Base-by-base conservation (phyloP, 2,888 invertebrate species). In the Osmoderma eremita region DNA sequence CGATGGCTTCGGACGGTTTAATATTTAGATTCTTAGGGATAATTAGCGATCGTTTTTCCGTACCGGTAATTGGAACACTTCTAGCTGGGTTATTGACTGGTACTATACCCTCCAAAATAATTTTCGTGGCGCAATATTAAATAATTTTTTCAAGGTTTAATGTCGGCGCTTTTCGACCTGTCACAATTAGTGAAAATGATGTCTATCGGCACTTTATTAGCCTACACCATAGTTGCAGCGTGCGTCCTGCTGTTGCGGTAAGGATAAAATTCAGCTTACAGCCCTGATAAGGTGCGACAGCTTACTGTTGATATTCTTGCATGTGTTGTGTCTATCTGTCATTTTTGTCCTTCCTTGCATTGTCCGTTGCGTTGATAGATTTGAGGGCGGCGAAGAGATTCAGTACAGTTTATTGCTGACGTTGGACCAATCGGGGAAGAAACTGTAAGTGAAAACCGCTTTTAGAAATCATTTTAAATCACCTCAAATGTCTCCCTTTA, bases 141-240 rank as follows among this genome's bases (percentile, higher is more conserved):
- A 30, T 6, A 30, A 10, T 5, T 1, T 30, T 30, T 30, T 30
- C 30, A 30, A 90, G 94, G 92, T 15, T 65, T 90, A 2, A 94
- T 97, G 91, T 93, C 96, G 0, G 85, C 93, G 0, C 79, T 96
- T 13, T 95, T 97, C 81, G 91, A 97, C 82, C 84, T 97, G 68
- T 88, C 93, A 69, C 95, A 96, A 78, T 84, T 97, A 67, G 95
- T 97, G 69, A 95, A 97, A 77, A 97, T 97, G 92, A 95, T 97
- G 94, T 96, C 96, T 8, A 97, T 97, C 75, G 94, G 94, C 10
- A 95, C 95, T 0, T 84, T 95, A 1, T 84, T 95, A 62, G 95
- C 95, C 0, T 97, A 97, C 80, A 93, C 95, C 1, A 94, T 97
- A 71, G 97, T 97, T 0, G 94, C 95, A 0, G 89, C 94, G 66